Conservation (phyloP, 2,797 vertebrate species). For the Cossypha niveicapilla region DNA sequence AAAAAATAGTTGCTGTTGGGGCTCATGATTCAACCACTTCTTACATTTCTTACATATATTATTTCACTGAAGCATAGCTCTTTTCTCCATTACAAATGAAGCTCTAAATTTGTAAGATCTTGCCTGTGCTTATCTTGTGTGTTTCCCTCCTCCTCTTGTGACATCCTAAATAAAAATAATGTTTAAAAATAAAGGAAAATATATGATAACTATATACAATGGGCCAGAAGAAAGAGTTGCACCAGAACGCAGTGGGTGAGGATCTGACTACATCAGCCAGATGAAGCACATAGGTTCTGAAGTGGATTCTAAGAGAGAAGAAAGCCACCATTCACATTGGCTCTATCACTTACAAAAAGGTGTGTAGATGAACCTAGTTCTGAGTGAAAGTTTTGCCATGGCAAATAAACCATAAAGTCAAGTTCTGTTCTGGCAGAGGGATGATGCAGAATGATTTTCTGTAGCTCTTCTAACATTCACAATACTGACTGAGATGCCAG, state of each 20-base stretch:
- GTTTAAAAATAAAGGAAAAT: constrained; percentile 23
- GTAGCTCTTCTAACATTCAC: neutral
- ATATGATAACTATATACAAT: neutral
- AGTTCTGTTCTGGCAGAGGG: neutral
- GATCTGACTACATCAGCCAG: neutral
- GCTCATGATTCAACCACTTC: neutral
- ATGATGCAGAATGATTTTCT: neutral
- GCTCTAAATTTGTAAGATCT: neutral
- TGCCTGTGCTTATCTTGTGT: neutral
- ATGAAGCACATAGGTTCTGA: neutral
- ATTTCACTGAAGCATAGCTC: neutral
- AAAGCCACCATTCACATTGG: neutral
- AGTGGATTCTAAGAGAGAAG: neutral
- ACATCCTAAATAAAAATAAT: constrained; percentile 26
- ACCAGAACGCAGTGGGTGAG: neutral
- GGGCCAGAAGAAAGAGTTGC: neutral
- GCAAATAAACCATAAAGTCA: constrained; percentile 2
- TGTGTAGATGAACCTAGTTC: neutral
- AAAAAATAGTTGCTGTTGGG: neutral
- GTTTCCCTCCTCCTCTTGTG: neutral
- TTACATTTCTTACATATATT: neutral
- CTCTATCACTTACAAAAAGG: neutral
- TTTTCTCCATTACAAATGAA: neutral
- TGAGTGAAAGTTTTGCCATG: neutral
- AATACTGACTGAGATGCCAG: neutral